Conservation (phyloP, 2,888 invertebrate species). For the Euzetes globulus region DNA sequence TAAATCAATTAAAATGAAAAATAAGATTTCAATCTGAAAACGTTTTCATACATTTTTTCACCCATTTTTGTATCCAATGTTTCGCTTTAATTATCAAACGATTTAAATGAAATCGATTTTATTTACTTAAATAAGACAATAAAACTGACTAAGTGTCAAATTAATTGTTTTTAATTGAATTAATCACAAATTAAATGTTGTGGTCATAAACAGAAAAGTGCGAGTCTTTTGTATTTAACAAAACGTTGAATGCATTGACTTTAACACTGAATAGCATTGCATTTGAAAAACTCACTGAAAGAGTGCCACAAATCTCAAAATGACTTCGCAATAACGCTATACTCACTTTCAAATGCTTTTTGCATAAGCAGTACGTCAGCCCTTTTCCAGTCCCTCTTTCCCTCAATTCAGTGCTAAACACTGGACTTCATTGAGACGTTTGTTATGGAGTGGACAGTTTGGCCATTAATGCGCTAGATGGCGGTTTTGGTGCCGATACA, state of each 20-base stretch:
- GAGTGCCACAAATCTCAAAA: neutral
- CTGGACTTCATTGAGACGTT: no score
- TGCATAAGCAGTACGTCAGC: neutral
- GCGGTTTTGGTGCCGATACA: no score
- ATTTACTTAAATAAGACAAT: no score
- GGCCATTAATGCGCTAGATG: no score
- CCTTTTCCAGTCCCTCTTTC: no score
- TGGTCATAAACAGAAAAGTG: neutral
- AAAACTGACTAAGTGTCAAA: no score
- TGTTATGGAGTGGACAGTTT: no score
- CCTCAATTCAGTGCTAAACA: no score
- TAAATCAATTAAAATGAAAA: neutral
- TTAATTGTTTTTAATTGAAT: neutral
- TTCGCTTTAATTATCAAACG: neutral
- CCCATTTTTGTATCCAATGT: neutral
- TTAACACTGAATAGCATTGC: neutral
- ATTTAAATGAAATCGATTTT: neutral
- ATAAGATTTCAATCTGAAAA: neutral
- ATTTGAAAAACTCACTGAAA: neutral
- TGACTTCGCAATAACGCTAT: slow-evolving; percentile 1
- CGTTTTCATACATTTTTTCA: neutral
- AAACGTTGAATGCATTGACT: neutral
- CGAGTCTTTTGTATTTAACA: neutral
- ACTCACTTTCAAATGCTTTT: neutral
- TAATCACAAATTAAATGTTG: neutral